These are phyloP conservation scores for Myodes glareolus DNA, from an alignment of 2,113 vertebrate species.

Conservation along the genomic window DNA sequence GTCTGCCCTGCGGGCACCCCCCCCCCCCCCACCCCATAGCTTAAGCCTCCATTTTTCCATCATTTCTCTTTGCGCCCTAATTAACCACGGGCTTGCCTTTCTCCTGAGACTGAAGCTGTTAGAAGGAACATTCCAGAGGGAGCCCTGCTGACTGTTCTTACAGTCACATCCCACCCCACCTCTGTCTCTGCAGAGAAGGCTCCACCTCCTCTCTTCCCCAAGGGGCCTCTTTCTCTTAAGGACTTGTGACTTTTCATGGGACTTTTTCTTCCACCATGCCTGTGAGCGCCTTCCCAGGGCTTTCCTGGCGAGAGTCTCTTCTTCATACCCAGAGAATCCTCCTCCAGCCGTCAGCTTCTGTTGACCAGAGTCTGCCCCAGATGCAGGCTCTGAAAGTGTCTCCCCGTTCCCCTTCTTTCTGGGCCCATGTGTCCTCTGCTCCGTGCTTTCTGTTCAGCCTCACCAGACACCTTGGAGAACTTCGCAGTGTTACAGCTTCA, in stretches of 20 bases:
- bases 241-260: not conserved
- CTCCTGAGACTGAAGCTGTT: not conserved
- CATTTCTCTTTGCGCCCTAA: not conserved
- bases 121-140: not conserved
- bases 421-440: not conserved
- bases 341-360: not conserved
- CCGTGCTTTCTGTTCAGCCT: not conserved
- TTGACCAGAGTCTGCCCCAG: not conserved
- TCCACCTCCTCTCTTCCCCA: not conserved
- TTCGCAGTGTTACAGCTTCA: too few species aligned
- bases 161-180: not conserved
- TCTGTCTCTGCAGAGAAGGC: not conserved
- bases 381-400: not conserved
- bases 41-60: not conserved
- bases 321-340: not conserved
- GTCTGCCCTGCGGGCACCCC: not conserved
- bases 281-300: not conserved
- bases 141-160: not conserved
- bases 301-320: not conserved
- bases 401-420: not conserved
- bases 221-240: not conserved
- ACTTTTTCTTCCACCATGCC: not conserved
- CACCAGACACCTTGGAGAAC: not conserved
- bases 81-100: not conserved
- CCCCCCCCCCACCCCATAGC: not conserved